Base-by-base conservation (phyloP, 2,888 invertebrate species). In the Tetranychus piercei region DNA sequence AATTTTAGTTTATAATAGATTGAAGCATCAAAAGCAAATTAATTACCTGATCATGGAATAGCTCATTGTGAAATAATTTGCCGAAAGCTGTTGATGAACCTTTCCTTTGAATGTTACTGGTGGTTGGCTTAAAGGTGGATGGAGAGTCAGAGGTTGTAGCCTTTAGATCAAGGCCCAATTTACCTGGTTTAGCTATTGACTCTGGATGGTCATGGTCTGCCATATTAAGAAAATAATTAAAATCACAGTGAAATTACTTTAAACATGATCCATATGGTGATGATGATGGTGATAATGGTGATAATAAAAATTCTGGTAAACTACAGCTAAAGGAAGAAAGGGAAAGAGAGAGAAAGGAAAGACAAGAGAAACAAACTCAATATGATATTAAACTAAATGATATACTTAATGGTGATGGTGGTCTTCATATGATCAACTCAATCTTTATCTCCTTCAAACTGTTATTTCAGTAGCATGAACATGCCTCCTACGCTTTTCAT, bases 11-110 rank as follows among this genome's bases (percentile, higher is more conserved):
- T 2, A 55, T 3, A 6, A 55, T 6, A 15, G 15, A 55, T 5
- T 34, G 55, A 55, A 3, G 15, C 0, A 11, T 45, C 8, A 7
- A 55, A 55, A 55, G 15, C 1, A 15, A 55, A 15, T 15, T 55
- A 55, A 55, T 55, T 55, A 55, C 55, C 55, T 55, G 55, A 20
- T 69, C 69, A 69, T 69, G 69, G 8, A 69, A 69, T 23, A 69
- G 22, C 20, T 69, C 69, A 69, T 69, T 69, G n/a, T 22, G 69
- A 23, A 69, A 69, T 11, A 69, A 69, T 23, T 69, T 69, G 20
- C 69, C 69, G 20, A 69, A 69, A 15, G 55, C 55, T 15, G 55
- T 15, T 15, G 15, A 55, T 55, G 55, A 55, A 55, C 11, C 55
- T 55, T 55, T 55, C 55, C 15, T 55, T 55, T 15, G 55, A 2